Evolutionary conservation across 1,140 invertebrate genomes (phyloP).

Genomic region (Lepidotrigona ventralis): DNA sequence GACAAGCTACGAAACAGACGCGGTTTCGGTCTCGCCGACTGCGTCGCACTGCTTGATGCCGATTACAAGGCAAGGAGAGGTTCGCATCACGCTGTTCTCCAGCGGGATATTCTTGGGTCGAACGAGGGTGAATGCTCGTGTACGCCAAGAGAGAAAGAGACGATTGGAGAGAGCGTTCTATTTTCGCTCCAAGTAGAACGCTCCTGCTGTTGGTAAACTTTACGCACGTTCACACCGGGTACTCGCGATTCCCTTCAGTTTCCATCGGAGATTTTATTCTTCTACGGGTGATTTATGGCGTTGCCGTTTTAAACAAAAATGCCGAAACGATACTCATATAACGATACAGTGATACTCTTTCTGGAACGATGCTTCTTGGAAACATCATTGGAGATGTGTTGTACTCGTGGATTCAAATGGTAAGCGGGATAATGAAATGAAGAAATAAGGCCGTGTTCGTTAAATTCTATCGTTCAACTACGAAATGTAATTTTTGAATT

Average conservation of each 20-base stretch:
- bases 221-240: constrained; percentile 24
- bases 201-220: constrained; percentile 64
- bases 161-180: constrained; percentile 55
- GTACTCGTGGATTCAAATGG: not conserved
- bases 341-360: no score
- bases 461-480: not conserved
- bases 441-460: not conserved
- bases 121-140: constrained; percentile 73
- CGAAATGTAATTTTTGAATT: no score
- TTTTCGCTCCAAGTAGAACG: constrained; percentile 64
- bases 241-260: not conserved
- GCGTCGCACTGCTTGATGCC: not conserved
- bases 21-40: not conserved
- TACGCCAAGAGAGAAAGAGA: constrained; percentile 23
- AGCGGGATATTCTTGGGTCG: constrained; percentile 65
- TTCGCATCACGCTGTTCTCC: constrained; percentile 53
- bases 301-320: not conserved
- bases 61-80: constrained; percentile 32
- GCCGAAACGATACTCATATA: no score
- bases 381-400: not conserved
- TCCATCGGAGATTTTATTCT: not conserved
- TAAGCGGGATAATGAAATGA: not conserved
- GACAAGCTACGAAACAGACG: not conserved
- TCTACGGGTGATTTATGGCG: not conserved
- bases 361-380: not conserved